Conservation (phyloP, 2,113 vertebrate species). For the Notothenia coriiceps region DNA sequence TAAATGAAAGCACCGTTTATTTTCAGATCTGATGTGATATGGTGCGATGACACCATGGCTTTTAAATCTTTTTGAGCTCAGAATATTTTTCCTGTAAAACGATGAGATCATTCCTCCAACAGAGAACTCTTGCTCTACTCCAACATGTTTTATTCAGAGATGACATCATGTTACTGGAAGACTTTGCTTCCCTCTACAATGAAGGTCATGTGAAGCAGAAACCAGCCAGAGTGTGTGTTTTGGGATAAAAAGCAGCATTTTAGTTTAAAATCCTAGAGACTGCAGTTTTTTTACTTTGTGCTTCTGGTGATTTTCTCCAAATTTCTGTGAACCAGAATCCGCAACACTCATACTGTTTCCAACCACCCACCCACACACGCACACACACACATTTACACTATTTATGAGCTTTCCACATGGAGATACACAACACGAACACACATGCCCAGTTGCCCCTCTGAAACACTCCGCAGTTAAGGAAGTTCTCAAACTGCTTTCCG, state of each 20-base stretch:
- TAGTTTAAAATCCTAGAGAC: constrained; percentile 36
- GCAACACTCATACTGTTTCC: constrained; percentile 62
- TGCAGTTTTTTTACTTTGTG: constrained; percentile 52
- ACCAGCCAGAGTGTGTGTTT: constrained; percentile 13
- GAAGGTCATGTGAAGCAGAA: constrained; percentile 58
- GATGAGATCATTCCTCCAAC: constrained; percentile 72
- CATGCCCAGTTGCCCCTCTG: constrained; percentile 58
- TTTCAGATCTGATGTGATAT: constrained; percentile 57
- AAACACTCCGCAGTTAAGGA: constrained; percentile 71
- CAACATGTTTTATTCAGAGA: constrained; percentile 78
- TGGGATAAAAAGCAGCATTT: constrained; percentile 20
- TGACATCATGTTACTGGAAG: constrained; percentile 78
- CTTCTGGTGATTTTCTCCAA: constrained; percentile 63
- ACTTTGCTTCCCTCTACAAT: constrained; percentile 45
- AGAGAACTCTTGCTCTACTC: constrained; percentile 54
- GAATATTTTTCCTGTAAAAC: constrained; percentile 53
- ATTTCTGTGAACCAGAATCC: constrained; percentile 69
- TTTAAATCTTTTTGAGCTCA: constrained; percentile 38
- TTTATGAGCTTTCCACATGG: constrained; percentile 61
- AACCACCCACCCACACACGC: constrained; percentile 57
- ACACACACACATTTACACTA: constrained; percentile 51
- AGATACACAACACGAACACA: constrained; percentile 51
- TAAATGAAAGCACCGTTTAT: constrained; percentile 41
- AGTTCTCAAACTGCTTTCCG: constrained; percentile 78
- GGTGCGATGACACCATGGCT: constrained; percentile 38